Base-by-base conservation (phyloP, 2,888 invertebrate genomes). In the Phalera bucephala region DNA sequence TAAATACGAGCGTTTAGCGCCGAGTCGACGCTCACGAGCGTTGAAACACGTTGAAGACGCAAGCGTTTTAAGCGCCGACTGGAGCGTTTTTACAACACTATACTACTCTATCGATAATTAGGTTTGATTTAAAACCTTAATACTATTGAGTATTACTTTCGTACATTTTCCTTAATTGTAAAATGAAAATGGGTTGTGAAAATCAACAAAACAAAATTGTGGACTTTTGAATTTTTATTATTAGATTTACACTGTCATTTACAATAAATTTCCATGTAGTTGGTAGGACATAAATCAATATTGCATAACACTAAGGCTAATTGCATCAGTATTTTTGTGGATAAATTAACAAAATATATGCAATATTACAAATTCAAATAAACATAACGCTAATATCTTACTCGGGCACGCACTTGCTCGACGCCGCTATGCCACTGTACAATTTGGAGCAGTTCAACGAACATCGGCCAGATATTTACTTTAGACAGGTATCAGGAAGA, bases 161-260 rank as follows among this genome's bases (percentile, higher is more conserved):
- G n/a, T n/a, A n/a, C n/a, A n/a, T n/a, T n/a, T n/a, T n/a, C n/a
- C n/a, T n/a, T n/a, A n/a, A n/a, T n/a, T n/a, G n/a, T n/a, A n/a
- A n/a, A n/a, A n/a, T n/a, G n/a, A n/a, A n/a, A n/a, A n/a, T n/a
- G n/a, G n/a, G n/a, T n/a, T n/a, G n/a, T n/a, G n/a, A n/a, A n/a
- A n/a, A n/a, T n/a, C n/a, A 21, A 58, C 37, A 49, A 62, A 88
- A 87, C 85, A 74, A 52, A 77, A 55, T 31, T 59, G 22, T 83
- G 88, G 86, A 86, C 86, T 89, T 89, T 87, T 86, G 85, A 86
- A 88, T 81, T 86, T 87, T 89, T 88, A 88, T 88, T 88, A 88
- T 89, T 88, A 87, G 89, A 89, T 88, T 89, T 89, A 89, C 88
- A 89, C 88, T 87, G 88, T 89, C 89, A 89, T 89, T 89, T 89